Conservation (phyloP, 2,888 invertebrate genomes). For the Tenthredo distinguenda region DNA sequence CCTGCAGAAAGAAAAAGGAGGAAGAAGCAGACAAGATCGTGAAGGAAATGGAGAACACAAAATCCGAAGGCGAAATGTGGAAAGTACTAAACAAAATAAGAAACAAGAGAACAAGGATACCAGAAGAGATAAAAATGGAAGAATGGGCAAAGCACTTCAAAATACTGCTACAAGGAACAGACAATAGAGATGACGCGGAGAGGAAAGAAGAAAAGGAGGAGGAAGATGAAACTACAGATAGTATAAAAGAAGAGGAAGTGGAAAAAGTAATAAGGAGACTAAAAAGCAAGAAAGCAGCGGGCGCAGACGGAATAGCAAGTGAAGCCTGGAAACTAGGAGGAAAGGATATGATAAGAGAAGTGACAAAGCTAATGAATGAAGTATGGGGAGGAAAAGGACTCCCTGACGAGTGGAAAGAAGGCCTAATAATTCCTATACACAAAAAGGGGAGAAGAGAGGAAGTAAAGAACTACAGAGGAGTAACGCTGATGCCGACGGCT, state of each 20-base stretch:
- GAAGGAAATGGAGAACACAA: neutral
- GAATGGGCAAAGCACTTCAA: constrained; percentile 36
- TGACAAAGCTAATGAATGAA: neutral
- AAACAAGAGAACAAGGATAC: neutral
- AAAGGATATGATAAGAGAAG: neutral
- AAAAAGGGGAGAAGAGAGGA: neutral
- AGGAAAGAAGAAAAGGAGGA: constrained; percentile 31
- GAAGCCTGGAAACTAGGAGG: neutral
- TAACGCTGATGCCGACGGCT: neutral
- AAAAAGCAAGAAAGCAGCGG: neutral
- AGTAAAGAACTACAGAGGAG: neutral
- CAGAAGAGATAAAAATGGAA: neutral
- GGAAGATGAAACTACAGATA: neutral
- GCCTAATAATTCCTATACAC: neutral
- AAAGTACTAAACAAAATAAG: constrained; percentile 12
- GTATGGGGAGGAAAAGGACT: neutral
- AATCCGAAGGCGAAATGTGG: neutral
- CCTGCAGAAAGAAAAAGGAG: neutral
- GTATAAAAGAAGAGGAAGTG: neutral
- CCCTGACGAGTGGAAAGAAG: neutral
- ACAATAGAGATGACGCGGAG: constrained; percentile 32
- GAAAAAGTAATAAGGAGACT: too few relatives aligned
- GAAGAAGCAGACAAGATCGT: neutral
- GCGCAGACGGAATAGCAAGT: neutral
- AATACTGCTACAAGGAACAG: constrained; percentile 23